These are phyloP conservation scores for Scelioninae gen. 1 DNA, from an alignment of 2,888 invertebrate genomes.

Conservation along the genomic window DNA sequence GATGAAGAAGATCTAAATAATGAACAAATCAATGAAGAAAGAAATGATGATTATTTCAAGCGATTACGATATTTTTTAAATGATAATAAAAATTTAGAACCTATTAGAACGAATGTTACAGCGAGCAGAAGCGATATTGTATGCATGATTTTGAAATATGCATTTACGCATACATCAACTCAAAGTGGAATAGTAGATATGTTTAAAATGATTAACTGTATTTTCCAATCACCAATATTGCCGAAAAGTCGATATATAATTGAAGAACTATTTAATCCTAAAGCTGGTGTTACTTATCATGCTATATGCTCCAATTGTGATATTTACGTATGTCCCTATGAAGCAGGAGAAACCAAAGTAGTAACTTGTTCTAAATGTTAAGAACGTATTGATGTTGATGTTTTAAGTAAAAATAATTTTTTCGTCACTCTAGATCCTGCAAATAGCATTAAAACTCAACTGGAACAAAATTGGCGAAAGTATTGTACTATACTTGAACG, in stretches of 20 bases:
- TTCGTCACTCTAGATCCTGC: constrained; percentile 36
- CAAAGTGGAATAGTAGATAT: constrained; percentile 55
- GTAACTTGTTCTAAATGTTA: constrained; percentile 26
- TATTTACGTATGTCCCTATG: constrained; percentile 27
- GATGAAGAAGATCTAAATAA: constrained; percentile 8
- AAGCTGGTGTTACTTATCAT: constrained; percentile 43
- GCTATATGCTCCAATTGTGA: constrained; percentile 53
- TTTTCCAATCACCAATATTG: constrained; percentile 33
- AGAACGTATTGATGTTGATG: constrained; percentile 24
- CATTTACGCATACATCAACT: no score
- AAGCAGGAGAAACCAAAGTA: constrained; percentile 6
- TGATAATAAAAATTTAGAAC: background rate
- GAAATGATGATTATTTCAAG: background rate
- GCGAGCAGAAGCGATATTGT: constrained; percentile 45
- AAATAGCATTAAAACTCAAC: constrained; percentile 5
- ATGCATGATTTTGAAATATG: constrained; percentile 31
- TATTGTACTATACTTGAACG: constrained; percentile 12
- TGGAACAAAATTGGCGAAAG: constrained; percentile 26
- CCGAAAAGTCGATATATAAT: constrained; percentile 51
- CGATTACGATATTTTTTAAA: constrained; percentile 7
- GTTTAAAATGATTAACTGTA: constrained; percentile 52
- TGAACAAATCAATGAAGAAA: background rate
- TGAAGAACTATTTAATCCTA: constrained; percentile 57
- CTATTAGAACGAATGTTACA: constrained; percentile 2
- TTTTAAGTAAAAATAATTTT: constrained; percentile 30